Conservation (phyloP, 2,888 invertebrate species). For the Axea sp. region DNA sequence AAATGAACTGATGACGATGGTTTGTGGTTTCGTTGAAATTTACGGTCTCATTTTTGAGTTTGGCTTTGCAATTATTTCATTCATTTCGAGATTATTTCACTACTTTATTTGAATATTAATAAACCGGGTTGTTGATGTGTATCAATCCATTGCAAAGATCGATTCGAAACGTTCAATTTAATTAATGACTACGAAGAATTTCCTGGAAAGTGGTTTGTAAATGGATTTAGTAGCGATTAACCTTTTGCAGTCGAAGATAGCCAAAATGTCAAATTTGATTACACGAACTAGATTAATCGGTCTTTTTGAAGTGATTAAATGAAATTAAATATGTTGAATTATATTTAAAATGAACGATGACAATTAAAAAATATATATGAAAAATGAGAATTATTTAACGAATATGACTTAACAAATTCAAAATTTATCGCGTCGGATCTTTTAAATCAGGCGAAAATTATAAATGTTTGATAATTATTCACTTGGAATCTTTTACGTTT, state of each 20-base stretch:
- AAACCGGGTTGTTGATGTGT: slow-evolving; percentile 16
- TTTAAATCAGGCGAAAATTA: too few relatives aligned
- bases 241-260: slow-evolving; percentile 36
- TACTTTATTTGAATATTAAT: slow-evolving; percentile 33
- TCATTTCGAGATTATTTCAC: background rate
- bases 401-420: too few relatives aligned
- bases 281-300: slow-evolving; percentile 37
- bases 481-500: too few relatives aligned
- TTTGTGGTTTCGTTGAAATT: background rate
- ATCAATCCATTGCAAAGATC: slow-evolving; percentile 42
- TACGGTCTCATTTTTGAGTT: slow-evolving; percentile 1
- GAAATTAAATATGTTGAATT: slow-evolving; percentile 29
- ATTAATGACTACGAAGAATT: slow-evolving; percentile 42
- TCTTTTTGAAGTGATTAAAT: slow-evolving; percentile 9
- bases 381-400: too few relatives aligned
- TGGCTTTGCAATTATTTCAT: background rate
- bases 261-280: slow-evolving; percentile 52
- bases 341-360: slow-evolving; percentile 15
- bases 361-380: slow-evolving; percentile 43
- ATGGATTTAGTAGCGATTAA: slow-evolving; percentile 40
- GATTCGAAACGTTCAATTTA: slow-evolving; percentile 15
- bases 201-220: slow-evolving; percentile 46
- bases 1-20: background rate
- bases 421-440: too few relatives aligned
- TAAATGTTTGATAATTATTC: too few relatives aligned